These are phyloP conservation scores for Dendrophyllia cribrosa DNA, from an alignment of 64 coral and sea anemone species.

Conservation along the genomic window DNA sequence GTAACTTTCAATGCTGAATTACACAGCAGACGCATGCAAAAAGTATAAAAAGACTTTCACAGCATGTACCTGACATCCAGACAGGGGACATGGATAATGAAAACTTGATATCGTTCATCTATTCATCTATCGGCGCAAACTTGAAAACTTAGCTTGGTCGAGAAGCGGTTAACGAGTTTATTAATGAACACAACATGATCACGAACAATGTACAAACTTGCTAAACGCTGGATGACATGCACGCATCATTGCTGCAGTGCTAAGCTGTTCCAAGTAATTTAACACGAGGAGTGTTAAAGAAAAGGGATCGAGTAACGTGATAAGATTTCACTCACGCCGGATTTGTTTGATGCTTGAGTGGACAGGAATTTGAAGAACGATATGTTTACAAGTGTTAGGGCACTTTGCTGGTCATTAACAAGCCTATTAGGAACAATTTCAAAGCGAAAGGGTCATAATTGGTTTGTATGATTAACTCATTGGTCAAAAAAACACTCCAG, in stretches of 20 bases:
- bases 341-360: neutral
- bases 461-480: neutral
- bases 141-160: neutral
- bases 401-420: too few relatives aligned
- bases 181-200: neutral
- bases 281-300: too few relatives aligned
- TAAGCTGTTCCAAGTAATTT: too few relatives aligned
- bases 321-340: neutral
- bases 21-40: too few relatives aligned
- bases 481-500: too few relatives aligned
- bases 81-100: too few relatives aligned
- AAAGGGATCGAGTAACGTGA: neutral
- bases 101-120: neutral
- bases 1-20: too few relatives aligned
- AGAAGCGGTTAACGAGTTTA: neutral
- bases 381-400: too few relatives aligned
- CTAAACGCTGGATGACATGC: neutral
- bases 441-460: neutral
- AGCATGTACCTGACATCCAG: too few relatives aligned
- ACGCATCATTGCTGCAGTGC: neutral
- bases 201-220: neutral
- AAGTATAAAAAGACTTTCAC: too few relatives aligned
- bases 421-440: too few relatives aligned
- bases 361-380: constrained; percentile 32
- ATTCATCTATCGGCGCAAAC: too few relatives aligned